Base-by-base conservation (phyloP, 2,113 vertebrate genomes). In the Spea multiplicata region DNA sequence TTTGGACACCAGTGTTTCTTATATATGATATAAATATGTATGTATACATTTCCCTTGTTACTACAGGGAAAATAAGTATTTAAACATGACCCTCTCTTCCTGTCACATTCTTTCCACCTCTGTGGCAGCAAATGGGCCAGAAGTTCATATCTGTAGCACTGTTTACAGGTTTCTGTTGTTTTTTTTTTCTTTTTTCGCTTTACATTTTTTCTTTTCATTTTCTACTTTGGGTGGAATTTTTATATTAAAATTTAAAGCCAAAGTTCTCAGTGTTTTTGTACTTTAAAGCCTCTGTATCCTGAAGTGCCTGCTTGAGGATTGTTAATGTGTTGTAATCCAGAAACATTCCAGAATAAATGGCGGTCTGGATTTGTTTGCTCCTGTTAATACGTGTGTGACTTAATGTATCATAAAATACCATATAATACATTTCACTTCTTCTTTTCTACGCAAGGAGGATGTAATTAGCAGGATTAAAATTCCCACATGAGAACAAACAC, bases 1-100 rank as follows among this genome's bases (percentile, higher is more conserved):
- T 62, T 68, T 68, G 53, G 50, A 80, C 55, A 73, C 48, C 78
- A 80, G 78, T 80, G 44, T 80, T 80, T 80, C 52, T 68, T 80
- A 66, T 49, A 4, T 74, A 64, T 46, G 13, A 55, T 74, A 55
- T 68, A 73, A 71, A 79, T 79, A 8, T 16, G 45, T 77, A 3
- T 61, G 62, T 49, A 44, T 74, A 66, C n/a, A n/a, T 50, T 16
- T n/a, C 73, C 45, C 52, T 71, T 16, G 44, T 55, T 53, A 57
- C 16, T 16, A 61, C 59, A 66, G 61, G 16, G 59, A 78, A 50
- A 49, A 10, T n/a, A 62, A 67, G 52, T 59, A 8, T 68, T 44
- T 66, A 17, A 73, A 16, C 5, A 48, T 67, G n/a, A 53, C 44
- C 71, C 59, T 30, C n/a, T 4, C 46, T 74, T 53, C 50, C 64